These are phyloP conservation scores for Cecropterus lyciades DNA, from an alignment of 1,140 invertebrate species.

Conservation along the genomic window DNA sequence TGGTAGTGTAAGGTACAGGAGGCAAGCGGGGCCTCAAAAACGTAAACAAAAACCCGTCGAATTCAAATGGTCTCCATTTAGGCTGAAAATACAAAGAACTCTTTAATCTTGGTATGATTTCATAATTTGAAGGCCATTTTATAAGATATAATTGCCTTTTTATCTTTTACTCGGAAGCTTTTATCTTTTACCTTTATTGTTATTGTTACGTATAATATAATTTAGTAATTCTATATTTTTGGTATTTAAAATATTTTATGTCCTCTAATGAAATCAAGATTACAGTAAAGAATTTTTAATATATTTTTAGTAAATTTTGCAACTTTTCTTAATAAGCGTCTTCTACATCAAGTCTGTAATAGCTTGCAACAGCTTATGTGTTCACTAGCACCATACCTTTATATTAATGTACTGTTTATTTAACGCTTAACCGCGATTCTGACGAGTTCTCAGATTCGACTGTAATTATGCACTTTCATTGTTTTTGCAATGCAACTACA, in stretches of 20 bases:
- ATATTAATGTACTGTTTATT: slow-evolving; percentile 15
- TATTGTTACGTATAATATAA: slow-evolving; percentile 19
- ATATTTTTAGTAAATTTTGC: too few relatives aligned
- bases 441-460: slow-evolving; percentile 24
- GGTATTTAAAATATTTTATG: slow-evolving; percentile 1
- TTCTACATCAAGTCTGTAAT: background rate
- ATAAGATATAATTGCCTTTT: slow-evolving; percentile 21
- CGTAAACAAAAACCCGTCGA: slow-evolving; percentile 52
- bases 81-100: slow-evolving; percentile 39
- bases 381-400: slow-evolving; percentile 41
- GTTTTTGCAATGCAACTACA: slow-evolving; percentile 15
- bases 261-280: slow-evolving; percentile 3
- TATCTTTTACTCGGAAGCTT: slow-evolving; percentile 21
- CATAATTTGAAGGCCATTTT: slow-evolving; percentile 42
- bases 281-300: background rate
- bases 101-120: slow-evolving; percentile 56
- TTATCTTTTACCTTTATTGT: slow-evolving; percentile 25
- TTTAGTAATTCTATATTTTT: slow-evolving; percentile 9
- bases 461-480: slow-evolving; percentile 18
- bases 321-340: too few relatives aligned
- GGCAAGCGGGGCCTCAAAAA: slow-evolving; percentile 34
- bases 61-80: slow-evolving; percentile 52
- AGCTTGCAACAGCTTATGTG: slow-evolving; percentile 18
- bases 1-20: slow-evolving; percentile 45
- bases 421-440: slow-evolving; percentile 27